phyloP scores from a whole-genome alignment of 2,797 vertebrate species.

The Pipistrellus nathusii region DNA sequence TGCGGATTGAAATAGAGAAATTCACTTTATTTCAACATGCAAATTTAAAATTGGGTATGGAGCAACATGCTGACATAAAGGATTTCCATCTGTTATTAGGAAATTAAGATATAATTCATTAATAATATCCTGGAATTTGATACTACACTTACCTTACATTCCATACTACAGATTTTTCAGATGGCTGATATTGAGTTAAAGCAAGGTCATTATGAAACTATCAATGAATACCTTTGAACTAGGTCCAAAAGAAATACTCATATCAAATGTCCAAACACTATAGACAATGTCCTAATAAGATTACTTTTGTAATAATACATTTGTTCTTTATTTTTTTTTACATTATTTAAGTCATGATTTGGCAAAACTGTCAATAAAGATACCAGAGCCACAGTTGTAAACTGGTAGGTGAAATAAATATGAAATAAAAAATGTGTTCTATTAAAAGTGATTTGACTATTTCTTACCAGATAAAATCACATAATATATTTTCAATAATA shows the following conservation, averaged over 20 bases:
- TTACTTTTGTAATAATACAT: background rate
- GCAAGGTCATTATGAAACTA: constrained; percentile 36
- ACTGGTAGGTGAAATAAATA: background rate
- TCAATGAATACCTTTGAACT: constrained; percentile 48
- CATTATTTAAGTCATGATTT: constrained; percentile 1
- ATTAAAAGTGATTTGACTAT: background rate
- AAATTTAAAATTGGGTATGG: constrained; percentile 34
- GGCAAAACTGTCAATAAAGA: constrained; percentile 14
- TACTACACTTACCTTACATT: constrained; percentile 47
- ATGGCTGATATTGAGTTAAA: constrained; percentile 46
- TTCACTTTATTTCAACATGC: constrained; percentile 52
- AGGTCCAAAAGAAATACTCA: constrained; percentile 23
- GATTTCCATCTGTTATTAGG: constrained; percentile 66
- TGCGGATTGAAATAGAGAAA: background rate
- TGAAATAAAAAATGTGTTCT: background rate
- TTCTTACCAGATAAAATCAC: constrained; percentile 8
- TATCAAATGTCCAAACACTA: background rate
- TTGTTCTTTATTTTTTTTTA: background rate
- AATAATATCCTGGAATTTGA: constrained; percentile 64
- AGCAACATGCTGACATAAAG: constrained; percentile 49
- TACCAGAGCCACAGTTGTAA: background rate
- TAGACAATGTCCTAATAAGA: background rate
- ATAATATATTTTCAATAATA: constrained; percentile 22
- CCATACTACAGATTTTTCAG: constrained; percentile 35
- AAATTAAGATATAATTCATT: constrained; percentile 74